phyloP scores from a whole-genome alignment of 2,797 vertebrate species.

The Rhodeus uyekii region DNA sequence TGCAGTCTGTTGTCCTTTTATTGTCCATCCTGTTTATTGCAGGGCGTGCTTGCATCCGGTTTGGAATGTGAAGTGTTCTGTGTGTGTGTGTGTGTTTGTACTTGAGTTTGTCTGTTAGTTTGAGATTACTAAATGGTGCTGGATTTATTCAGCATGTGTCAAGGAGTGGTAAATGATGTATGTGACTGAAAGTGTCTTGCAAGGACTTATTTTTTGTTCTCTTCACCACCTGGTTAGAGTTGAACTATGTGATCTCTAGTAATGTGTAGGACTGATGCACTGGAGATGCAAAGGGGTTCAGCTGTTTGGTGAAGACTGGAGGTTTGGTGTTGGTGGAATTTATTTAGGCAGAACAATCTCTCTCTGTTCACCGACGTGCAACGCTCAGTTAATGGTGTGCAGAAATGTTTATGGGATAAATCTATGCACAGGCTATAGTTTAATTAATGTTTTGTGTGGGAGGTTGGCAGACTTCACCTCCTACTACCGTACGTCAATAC shows the following conservation, averaged over 20 bases:
- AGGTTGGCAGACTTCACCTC: not conserved
- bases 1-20: conserved; percentile 53
- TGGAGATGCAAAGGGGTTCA: conserved; percentile 24
- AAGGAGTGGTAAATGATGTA: not conserved
- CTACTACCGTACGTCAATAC: not conserved
- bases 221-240: not conserved
- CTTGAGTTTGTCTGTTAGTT: conserved; percentile 55
- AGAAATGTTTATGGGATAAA: conserved; percentile 36
- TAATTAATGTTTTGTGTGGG: conserved; percentile 22
- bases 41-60: conserved; percentile 45
- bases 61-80: conserved; percentile 50
- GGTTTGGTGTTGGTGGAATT: conserved; percentile 45
- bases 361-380: conserved; percentile 9
- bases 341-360: conserved; percentile 33
- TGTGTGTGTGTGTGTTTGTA: conserved; percentile 52
- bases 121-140: conserved; percentile 11
- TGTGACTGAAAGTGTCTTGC: not conserved
- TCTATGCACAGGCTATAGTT: conserved; percentile 38
- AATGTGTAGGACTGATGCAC: conserved; percentile 8
- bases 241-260: not conserved
- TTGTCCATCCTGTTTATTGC: conserved; percentile 56
- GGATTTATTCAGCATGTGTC: not conserved
- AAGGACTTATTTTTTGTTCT: not conserved
- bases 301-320: conserved; percentile 32
- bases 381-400: conserved; percentile 35